A percentile compares a stretch with the other conserved stretches of the same genome.
These are phyloP conservation scores for Chionodraco myersi DNA, from an alignment of 2,113 vertebrate genomes.

Conservation along the genomic window DNA sequence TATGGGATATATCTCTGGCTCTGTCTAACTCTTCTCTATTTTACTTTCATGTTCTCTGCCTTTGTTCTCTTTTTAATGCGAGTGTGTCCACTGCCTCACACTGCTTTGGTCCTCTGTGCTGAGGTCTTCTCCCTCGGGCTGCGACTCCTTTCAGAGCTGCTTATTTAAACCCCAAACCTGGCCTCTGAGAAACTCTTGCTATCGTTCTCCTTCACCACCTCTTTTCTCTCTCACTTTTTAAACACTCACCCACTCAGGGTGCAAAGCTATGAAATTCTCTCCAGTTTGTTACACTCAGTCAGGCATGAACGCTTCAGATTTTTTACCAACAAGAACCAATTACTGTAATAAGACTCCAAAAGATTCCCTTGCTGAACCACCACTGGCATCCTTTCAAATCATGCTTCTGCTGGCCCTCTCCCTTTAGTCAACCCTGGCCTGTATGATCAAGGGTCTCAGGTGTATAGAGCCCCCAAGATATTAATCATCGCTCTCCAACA, in stretches of 20 bases:
- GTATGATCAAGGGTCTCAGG: conserved; percentile 28
- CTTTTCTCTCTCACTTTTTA: conserved; percentile 16
- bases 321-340: conserved; percentile 65
- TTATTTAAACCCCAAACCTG: conserved; percentile 67
- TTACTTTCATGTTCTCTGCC: conserved; percentile 14
- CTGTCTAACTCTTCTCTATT: conserved; percentile 2
- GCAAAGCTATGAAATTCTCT: conserved; percentile 43
- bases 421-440: conserved; percentile 7
- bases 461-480: conserved; percentile 31
- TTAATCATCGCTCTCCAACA: conserved; percentile 48
- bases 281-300: conserved; percentile 51
- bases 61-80: conserved; percentile 39
- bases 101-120: conserved; percentile 40
- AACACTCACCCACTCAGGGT: conserved; percentile 21
- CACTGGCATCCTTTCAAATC: conserved; percentile 41
- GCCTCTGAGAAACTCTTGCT: conserved; percentile 48
- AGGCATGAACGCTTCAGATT: conserved; percentile 42
- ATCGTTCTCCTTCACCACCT: conserved; percentile 30
- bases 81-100: conserved; percentile 23
- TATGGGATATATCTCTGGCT: too few relatives aligned
- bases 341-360: conserved; percentile 51
- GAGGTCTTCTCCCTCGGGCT: conserved; percentile 52
- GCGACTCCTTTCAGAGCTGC: conserved; percentile 48
- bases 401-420: conserved; percentile 9
- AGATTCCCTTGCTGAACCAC: conserved; percentile 26